A percentile compares a stretch with the other conserved stretches of the same genome.
Evolutionary conservation across 2,113 vertebrate species (phyloP).

Genomic region (Conger conger): DNA sequence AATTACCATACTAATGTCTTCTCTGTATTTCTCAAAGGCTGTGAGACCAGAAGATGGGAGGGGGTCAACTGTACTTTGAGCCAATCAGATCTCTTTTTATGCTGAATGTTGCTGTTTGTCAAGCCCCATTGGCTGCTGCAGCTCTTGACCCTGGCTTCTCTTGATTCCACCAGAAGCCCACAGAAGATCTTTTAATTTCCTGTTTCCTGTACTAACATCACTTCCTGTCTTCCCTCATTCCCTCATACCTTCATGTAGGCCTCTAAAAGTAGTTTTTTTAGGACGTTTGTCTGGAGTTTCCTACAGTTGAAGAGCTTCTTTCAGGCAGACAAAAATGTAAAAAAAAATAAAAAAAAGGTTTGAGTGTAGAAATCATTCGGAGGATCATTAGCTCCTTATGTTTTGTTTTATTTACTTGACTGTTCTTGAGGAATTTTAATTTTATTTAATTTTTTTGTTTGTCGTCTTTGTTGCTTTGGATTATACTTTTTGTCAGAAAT

Average conservation of each 20-base stretch:
- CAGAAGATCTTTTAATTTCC: slow-evolving; percentile 56
- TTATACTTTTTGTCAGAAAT: slow-evolving; percentile 59
- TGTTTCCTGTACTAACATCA: slow-evolving; percentile 73
- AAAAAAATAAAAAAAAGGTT: slow-evolving; percentile 44
- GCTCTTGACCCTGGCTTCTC: slow-evolving; percentile 55
- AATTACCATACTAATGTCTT: slow-evolving; percentile 21
- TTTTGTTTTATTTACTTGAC: slow-evolving; percentile 61
- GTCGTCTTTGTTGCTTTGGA: slow-evolving; percentile 50
- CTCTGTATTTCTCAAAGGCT: slow-evolving; percentile 49
- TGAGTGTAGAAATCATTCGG: slow-evolving; percentile 40
- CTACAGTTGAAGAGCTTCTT: slow-evolving; percentile 60
- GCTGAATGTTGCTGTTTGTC: slow-evolving; percentile 61
- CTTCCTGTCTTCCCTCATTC: slow-evolving; percentile 52
- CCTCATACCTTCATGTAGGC: slow-evolving; percentile 74
- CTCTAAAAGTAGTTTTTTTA: slow-evolving; percentile 49
- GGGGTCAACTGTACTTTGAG: slow-evolving; percentile 60
- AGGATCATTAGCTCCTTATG: slow-evolving; percentile 37
- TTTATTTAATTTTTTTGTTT: slow-evolving; percentile 64
- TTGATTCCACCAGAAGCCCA: slow-evolving; percentile 65
- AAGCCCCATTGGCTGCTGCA: slow-evolving; percentile 62
- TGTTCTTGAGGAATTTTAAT: slow-evolving; percentile 55
- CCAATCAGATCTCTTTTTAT: slow-evolving; percentile 51
- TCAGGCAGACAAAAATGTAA: slow-evolving; percentile 50
- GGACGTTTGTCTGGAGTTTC: slow-evolving; percentile 46
- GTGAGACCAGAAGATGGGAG: slow-evolving; percentile 57